Base-by-base conservation (phyloP, 2,888 invertebrate genomes). In the Nasonovia ribisnigri region DNA sequence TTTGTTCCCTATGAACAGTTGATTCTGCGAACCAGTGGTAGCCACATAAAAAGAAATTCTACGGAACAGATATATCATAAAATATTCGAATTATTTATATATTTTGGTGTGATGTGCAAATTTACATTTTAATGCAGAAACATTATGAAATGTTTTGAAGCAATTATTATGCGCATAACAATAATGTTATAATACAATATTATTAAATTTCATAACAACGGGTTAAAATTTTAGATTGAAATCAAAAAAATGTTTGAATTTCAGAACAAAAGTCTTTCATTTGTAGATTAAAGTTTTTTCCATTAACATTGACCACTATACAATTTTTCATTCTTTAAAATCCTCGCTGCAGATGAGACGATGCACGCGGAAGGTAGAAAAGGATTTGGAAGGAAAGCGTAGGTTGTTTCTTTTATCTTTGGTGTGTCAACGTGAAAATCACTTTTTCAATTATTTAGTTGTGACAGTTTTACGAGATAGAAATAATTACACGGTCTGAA, bases 391-490 rank as follows among this genome's bases (percentile, higher is more conserved):
- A 42, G 46, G 43, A 42, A 54, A n/a, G n/a, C 43, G 48, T 43
- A 54, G 57, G 57, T 43, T 57, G 54, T 57, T 84, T 91, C 51
- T 86, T 84, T 54, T 91, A 54, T 91, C n/a, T 57, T 29, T 43
- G 54, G 42, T 57, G 43, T 24, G 91, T 84, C 24, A n/a, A 16
- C 48, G 87, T 8, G n/a, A 20, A 92, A 67, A 92, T 92, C 92
- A 67, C 92, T 92, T 92, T 92, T 92, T 92, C 87, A 92, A 92
- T 92, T 92, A 92, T 92, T 92, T 92, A 67, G 87, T 88, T 51
- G 67, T 67, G 92, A 88, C 92, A 87, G 92, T 92, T 92, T 92
- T 86, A 87, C 92, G 87, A 88, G 92, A 92, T 42, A 92, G 87
- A 92, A 92, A 92, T 88, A 92, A 92, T 88, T 88, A 67, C 67